phyloP scores from a whole-genome alignment of 1,140 invertebrate species.

The Megalopta genalis region DNA sequence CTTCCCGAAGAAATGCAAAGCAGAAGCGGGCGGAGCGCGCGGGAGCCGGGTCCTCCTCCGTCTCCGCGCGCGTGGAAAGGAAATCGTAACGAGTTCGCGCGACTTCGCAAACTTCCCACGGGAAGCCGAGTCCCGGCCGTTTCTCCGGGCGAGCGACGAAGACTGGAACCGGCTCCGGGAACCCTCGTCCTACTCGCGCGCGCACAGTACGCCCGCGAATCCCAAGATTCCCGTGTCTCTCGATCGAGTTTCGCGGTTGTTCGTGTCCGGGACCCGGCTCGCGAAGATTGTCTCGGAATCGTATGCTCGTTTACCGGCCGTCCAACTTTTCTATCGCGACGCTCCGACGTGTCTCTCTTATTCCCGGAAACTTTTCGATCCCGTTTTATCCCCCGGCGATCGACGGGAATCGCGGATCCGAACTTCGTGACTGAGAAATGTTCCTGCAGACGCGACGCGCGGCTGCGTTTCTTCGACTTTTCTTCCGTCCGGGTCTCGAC shows the following conservation, averaged over 20 bases:
- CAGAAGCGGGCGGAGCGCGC: too few relatives aligned
- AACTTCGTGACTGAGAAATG: too few relatives aligned
- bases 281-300: conserved; percentile 41
- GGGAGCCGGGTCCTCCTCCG: too few relatives aligned
- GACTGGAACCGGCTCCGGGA: too few relatives aligned
- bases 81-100: conserved; percentile 36
- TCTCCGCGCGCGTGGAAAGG: conserved; percentile 36
- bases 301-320: conserved; percentile 39
- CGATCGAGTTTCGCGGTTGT: conserved; percentile 9
- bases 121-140: neutral
- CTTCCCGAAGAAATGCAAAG: conserved; percentile 1
- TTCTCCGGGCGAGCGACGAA: neutral
- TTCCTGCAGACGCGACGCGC: too few relatives aligned
- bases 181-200: neutral
- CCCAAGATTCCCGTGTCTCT: conserved; percentile 1
- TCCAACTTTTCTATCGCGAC: conserved; percentile 17
- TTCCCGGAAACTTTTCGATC: conserved; percentile 23
- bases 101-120: conserved; percentile 4
- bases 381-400: conserved; percentile 11
- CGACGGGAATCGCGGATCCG: neutral
- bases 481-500: neutral
- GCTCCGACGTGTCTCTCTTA: neutral
- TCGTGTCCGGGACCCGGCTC: conserved; percentile 1
- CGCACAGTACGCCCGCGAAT: too few relatives aligned
- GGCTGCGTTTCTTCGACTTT: neutral